These are phyloP conservation scores for Euplagia quadripunctaria DNA, from an alignment of 2,888 invertebrate species.

Conservation along the genomic window DNA sequence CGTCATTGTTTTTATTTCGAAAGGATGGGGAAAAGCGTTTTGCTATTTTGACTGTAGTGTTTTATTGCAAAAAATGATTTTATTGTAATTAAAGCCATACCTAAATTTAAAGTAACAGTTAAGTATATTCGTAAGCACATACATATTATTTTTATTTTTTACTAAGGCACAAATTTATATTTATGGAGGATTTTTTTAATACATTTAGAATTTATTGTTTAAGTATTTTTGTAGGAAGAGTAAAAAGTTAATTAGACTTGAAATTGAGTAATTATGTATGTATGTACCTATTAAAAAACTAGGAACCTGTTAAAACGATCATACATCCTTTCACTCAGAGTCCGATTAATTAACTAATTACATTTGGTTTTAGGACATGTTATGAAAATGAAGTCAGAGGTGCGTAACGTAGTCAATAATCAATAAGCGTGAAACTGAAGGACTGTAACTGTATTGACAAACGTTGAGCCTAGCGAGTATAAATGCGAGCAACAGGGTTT, in stretches of 20 bases:
- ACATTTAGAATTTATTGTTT: neutral
- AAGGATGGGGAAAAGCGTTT: too few relatives aligned
- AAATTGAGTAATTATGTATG: neutral
- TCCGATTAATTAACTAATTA: slow-evolving; percentile 61
- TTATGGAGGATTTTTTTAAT: neutral
- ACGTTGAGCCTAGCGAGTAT: slow-evolving; percentile 64
- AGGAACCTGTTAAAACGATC: slow-evolving; percentile 68
- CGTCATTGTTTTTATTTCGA: too few relatives aligned
- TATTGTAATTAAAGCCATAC: too few relatives aligned
- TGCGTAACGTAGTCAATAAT: slow-evolving; percentile 67
- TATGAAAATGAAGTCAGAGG: slow-evolving; percentile 69
- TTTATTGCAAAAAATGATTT: too few relatives aligned
- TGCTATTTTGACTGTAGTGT: too few relatives aligned
- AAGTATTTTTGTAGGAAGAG: neutral
- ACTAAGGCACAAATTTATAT: too few relatives aligned
- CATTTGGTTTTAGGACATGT: slow-evolving; percentile 62
- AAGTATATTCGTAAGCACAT: too few relatives aligned
- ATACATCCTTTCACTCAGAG: slow-evolving; percentile 53
- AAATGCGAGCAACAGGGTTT: slow-evolving; percentile 60
- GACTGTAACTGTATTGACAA: slow-evolving; percentile 71
- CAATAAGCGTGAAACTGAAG: slow-evolving; percentile 79
- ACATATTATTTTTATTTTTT: too few relatives aligned
- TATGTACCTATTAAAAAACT: slow-evolving; percentile 46
- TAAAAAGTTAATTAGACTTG: neutral
- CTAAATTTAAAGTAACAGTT: too few relatives aligned